Percentiles rank a stretch among this genome's conserved stretches.
Evolutionary conservation across 2,797 vertebrate species (phyloP).

Genomic region (Danio kyathit): DNA sequence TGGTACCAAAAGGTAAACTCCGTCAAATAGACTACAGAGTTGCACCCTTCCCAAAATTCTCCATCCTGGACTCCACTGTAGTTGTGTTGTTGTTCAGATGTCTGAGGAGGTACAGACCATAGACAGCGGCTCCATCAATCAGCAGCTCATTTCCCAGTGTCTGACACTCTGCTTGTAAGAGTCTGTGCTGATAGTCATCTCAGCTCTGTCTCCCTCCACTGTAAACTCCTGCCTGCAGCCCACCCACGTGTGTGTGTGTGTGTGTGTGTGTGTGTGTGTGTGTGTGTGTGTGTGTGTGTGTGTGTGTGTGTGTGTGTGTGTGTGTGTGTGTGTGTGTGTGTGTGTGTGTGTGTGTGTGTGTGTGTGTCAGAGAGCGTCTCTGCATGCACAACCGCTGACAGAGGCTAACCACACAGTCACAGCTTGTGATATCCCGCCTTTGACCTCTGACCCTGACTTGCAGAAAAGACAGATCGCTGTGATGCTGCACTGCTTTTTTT

Average conservation of each 20-base stretch:
- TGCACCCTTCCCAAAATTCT: neutral
- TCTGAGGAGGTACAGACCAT: constrained; percentile 50
- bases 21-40: neutral
- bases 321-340: too few species aligned
- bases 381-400: constrained; percentile 74
- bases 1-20: neutral
- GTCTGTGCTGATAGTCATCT: constrained; percentile 77
- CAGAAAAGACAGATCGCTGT: constrained; percentile 24
- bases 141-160: constrained; percentile 49
- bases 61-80: constrained; percentile 15
- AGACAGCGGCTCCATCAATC: constrained; percentile 64
- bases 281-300: too few species aligned
- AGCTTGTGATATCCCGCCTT: constrained; percentile 65
- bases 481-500: constrained; percentile 6
- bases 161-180: constrained; percentile 8
- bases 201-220: constrained; percentile 78
- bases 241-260: constrained; percentile 70
- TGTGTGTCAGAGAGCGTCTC: constrained; percentile 27
- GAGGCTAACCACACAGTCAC: constrained; percentile 79
- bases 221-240: constrained; percentile 79
- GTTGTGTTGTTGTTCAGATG: constrained; percentile 44
- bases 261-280: constrained; percentile 52
- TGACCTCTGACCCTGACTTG: constrained; percentile 61
- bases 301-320: too few species aligned
- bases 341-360: too few species aligned